Evolutionary conservation across 2,888 invertebrate genomes (phyloP).

Genomic region (Euclidia mi): DNA sequence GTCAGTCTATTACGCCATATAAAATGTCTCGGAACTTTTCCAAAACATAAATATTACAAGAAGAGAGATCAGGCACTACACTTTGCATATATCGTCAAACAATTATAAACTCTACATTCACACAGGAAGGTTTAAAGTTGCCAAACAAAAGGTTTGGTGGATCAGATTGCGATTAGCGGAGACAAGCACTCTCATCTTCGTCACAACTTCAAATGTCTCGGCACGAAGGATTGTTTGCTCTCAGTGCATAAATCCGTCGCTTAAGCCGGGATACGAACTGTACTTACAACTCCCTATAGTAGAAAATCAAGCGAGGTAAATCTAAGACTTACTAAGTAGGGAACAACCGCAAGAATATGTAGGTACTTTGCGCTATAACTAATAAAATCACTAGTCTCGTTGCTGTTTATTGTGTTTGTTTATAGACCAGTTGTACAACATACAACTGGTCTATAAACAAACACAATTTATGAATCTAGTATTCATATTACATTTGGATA

Average conservation of each 20-base stretch:
- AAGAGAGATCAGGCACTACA: slow-evolving; percentile 13
- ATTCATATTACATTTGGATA: too few species aligned
- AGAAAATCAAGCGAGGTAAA: slow-evolving; percentile 47
- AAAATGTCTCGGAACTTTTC: slow-evolving; percentile 22
- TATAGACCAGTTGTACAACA: slow-evolving; percentile 12
- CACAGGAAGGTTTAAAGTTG: slow-evolving; percentile 16
- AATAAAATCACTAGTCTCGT: slow-evolving; percentile 35
- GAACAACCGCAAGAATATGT: slow-evolving; percentile 18
- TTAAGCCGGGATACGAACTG: slow-evolving; percentile 53
- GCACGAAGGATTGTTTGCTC: slow-evolving; percentile 55
- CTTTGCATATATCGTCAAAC: slow-evolving; percentile 5
- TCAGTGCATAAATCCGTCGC: slow-evolving; percentile 56
- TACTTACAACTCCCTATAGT: slow-evolving; percentile 52
- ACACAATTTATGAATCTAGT: too few species aligned
- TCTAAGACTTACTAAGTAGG: slow-evolving; percentile 34
- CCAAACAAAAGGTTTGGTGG: slow-evolving; percentile 14
- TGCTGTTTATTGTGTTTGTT: slow-evolving; percentile 18
- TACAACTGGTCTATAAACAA: too few species aligned
- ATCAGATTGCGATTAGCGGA: slow-evolving; percentile 32
- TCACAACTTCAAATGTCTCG: slow-evolving; percentile 49
- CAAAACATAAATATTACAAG: slow-evolving; percentile 12
- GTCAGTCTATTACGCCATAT: slow-evolving; percentile 9
- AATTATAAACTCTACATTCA: slow-evolving; percentile 9
- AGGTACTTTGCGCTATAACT: slow-evolving; percentile 25
- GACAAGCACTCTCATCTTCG: slow-evolving; percentile 43